Base-by-base conservation (phyloP, 2,113 vertebrate genomes). In the Xenopus laevis region DNA sequence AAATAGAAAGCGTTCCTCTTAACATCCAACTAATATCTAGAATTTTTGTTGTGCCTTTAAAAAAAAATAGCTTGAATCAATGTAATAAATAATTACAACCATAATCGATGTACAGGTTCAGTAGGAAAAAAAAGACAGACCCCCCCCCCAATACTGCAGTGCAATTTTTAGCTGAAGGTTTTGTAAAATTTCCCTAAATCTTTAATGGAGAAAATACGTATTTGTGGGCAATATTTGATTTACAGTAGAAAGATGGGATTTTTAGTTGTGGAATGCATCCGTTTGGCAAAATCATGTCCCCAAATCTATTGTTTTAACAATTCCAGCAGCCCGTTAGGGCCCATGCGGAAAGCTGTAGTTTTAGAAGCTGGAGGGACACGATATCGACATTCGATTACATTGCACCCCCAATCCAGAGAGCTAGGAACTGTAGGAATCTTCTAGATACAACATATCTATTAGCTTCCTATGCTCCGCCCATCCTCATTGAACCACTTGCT, bases 31-130 rank as follows among this genome's bases (percentile, higher is more conserved):
- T 94, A 93, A 93, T 92, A 92, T 86, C 92, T 93, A 90, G 81
- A 81, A 78, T 80, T 53, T 77, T 95, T 96, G 95, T 95, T 96
- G 95, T 97, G 96, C 95, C 95, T 94, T 90, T 90, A 84, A 84
- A 91, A 90, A 81, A 86, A 89, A 82, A 84, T 70, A 77, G 86
- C 81, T 73, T 80, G 78, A 79, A 87, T 86, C 82, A 73, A 83
- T 81, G 85, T 86, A 83, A 86, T 84, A 88, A 89, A 87, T 85
- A 86, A 83, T 70, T 70, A 70, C 74, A 81, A 81, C 82, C 81
- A 33, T 78, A 81, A 71, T 69, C 82, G 80, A 21, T 23, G 69
- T 70, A 68, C 60, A 52, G 70, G 79, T 77, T 79, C 53, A 70
- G 69, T 77, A 71, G 57, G 72, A 69, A 72, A 80, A 27, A 69